Evolutionary conservation across 2,797 vertebrate species (phyloP), one percentile per base, ranked within the genome.

Genomic region (Spinibarbus caldwelli): DNA sequence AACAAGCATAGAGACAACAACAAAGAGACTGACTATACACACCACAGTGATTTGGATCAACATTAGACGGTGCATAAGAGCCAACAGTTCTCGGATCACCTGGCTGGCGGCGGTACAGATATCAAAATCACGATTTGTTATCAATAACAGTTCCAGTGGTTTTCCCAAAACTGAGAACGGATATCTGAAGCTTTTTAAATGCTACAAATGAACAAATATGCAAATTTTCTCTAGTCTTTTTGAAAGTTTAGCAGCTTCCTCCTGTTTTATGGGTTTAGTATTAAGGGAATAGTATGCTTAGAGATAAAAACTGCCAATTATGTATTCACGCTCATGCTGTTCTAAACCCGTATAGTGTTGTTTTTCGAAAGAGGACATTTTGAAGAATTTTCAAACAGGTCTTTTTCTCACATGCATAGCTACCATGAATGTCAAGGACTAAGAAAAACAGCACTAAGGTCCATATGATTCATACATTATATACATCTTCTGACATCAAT

Each of bases 41-140:
- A 70, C 84, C 54, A 43, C 81, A 62, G 82, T 77, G 64, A 82
- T 82, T 86, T 84, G 78, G 84, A 84, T 67, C 64, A 19, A 68
- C 85, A 87, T 87, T 81, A 87, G 77, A 87, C 78, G 34, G 76
- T 54, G 71, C 31, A 36, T 81, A 52, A 70, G 15, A 26, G 78
- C 70, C 72, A 81, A 75, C 52, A 73, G 82, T 62, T 86, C 62
- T 82, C 47, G 49, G 67, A 84, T 77, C 82, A 86, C 82, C 72
- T 84, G 68, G 66, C 38, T 38, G 59, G 78, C 66, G 15, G n/a
- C 54, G 45, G n/a, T 54, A 75, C 47, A 41, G 70, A 78, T 83
- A 85, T 88, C 62, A 77, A 83, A 85, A 85, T 66, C 45, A 66
- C 49, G 41, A 83, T 80, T 86, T 67, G 80, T 85, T 86, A 78